Percentiles rank a stretch among this genome's conserved stretches.
Conservation (phyloP, 2,113 vertebrate genomes). For the Spilogale gracilis region DNA sequence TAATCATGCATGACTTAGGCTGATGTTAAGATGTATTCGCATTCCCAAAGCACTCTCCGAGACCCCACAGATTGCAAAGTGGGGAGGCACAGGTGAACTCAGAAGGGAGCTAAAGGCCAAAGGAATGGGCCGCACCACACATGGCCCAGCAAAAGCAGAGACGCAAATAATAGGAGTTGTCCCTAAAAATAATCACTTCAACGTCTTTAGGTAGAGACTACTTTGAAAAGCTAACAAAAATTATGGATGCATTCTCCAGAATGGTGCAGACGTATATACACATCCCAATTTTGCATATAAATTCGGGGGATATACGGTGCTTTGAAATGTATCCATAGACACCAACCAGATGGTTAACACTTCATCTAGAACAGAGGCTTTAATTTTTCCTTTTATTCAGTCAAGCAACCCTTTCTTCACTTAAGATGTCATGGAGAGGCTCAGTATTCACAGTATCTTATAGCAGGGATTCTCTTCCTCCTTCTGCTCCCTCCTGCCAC, state of each 20-base stretch:
- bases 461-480: not conserved
- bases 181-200: not conserved
- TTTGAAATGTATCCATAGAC: not conserved
- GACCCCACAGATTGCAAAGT: accelerated
- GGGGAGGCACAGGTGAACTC: not conserved
- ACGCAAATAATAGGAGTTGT: not conserved
- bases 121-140: not conserved
- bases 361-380: not conserved
- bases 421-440: not conserved
- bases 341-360: not conserved
- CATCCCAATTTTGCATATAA: not conserved
- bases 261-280: not conserved
- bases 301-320: not conserved
- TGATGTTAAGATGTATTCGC: not conserved
- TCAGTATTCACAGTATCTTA: not conserved
- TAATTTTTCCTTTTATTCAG: not conserved
- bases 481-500: too few relatives aligned
- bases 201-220: not conserved
- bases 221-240: not conserved
- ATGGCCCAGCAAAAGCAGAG: not conserved
- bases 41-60: not conserved
- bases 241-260: not conserved
- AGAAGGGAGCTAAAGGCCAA: not conserved
- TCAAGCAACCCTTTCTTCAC: not conserved
- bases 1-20: not conserved